These are phyloP conservation scores for Triops cancriformis DNA, from an alignment of 1,140 invertebrate species.

Conservation along the genomic window DNA sequence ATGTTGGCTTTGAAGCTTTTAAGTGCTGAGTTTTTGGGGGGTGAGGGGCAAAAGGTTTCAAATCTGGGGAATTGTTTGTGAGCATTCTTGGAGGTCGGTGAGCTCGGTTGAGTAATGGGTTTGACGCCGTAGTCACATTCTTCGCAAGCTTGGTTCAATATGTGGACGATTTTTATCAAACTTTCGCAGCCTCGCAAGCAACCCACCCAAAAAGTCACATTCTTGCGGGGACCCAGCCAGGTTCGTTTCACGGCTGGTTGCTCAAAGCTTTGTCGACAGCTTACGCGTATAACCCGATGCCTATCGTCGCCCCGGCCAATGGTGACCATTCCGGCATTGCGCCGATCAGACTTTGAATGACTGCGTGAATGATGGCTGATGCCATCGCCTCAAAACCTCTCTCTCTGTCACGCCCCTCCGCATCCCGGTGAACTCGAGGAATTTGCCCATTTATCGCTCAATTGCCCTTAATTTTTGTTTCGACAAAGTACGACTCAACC, in stretches of 20 bases:
- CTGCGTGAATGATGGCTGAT: background rate
- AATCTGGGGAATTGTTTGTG: background rate
- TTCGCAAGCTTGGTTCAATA: background rate
- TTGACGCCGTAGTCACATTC: background rate
- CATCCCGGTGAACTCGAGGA: background rate
- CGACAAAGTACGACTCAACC: too few relatives aligned
- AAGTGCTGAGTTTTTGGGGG: background rate
- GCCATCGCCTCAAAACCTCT: background rate
- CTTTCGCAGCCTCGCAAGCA: background rate
- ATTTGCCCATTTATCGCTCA: background rate
- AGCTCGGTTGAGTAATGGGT: background rate
- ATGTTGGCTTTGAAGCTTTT: background rate
- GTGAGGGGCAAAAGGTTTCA: background rate
- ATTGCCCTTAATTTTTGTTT: background rate
- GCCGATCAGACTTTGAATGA: background rate
- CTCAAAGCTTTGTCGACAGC: constrained; percentile 9
- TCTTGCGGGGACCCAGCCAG: background rate
- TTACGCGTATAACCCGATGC: constrained; percentile 1
- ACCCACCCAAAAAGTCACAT: background rate
- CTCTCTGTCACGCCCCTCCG: background rate
- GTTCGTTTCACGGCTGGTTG: background rate
- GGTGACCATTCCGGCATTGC: background rate
- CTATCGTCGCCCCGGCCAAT: background rate
- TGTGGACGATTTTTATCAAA: background rate
- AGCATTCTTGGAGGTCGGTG: background rate